Evolutionary conservation across 2,888 invertebrate species (phyloP), one percentile per base, ranked within the genome.

Genomic region (Spodoptera exigua): DNA sequence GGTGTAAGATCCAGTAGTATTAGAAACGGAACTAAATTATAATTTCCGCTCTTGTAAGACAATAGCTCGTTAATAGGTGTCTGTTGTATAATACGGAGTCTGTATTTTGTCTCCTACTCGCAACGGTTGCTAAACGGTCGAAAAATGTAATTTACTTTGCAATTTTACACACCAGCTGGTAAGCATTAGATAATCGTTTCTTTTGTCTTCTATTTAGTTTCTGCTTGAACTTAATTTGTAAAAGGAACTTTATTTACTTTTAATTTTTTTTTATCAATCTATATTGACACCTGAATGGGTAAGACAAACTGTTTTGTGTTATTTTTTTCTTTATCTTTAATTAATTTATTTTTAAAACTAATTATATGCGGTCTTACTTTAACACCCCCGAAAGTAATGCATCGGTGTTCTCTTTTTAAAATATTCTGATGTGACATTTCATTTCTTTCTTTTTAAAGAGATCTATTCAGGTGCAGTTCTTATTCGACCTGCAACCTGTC

Each of bases 21-120:
- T 82, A 80, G 82, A 87, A 87, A 82, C 90, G 92, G 92, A 92
- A 91, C 86, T 84, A 76, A 78, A 77, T 78, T 63, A 81, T 80
- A 70, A 76, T 78, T 81, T 85, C 85, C 82, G 83, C 78, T 82
- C 65, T 80, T 73, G 44, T 72, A 72, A 69, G 70, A 86, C 85
- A 86, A 86, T 86, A 66, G 86, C 61, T 85, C 82, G 74, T 86
- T 86, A 80, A 63, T 39, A 76, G 68, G 61, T 51, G 75, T 55
- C 34, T 43, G 73, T 80, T 79, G 76, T 78, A 77, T 83, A 82
- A 77, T 60, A 67, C 72, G 75, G 78, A 70, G 74, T 70, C 56
- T 74, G 53, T 39, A 51, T 21, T 58, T 47, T 48, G 59, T 60
- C 79, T 73, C 51, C 62, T 51, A 43, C 17, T 35, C 53, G 60